Percentiles rank a stretch among this genome's conserved stretches.
Evolutionary conservation across 2,797 vertebrate species (phyloP).

Genomic region (Artibeus jamaicensis): DNA sequence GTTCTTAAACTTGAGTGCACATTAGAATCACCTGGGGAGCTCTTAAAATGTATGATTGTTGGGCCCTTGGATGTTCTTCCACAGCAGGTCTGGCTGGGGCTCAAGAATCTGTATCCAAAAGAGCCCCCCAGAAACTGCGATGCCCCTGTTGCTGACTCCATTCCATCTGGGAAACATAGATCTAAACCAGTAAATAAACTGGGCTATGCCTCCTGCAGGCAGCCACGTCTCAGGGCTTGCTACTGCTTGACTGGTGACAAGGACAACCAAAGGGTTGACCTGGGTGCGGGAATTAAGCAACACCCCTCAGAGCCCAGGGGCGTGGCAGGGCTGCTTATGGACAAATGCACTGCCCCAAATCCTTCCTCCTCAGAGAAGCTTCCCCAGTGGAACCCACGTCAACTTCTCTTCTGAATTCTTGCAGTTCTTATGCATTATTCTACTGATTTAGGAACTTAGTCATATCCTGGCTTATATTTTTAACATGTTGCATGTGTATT

Average conservation of each 20-base stretch:
- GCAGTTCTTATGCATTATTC: not conserved
- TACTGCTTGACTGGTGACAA: not conserved
- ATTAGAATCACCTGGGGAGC: not conserved
- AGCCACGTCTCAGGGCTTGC: not conserved
- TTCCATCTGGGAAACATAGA: not conserved
- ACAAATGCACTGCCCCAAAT: not conserved
- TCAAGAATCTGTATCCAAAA: not conserved
- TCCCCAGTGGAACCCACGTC: not conserved
- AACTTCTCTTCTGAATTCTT: not conserved
- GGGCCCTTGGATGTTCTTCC: not conserved
- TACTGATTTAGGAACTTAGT: not conserved
- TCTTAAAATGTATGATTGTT: not conserved
- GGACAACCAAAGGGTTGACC: not conserved
- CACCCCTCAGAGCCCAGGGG: not conserved
- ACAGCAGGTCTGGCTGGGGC: not conserved
- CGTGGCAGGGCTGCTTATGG: not conserved
- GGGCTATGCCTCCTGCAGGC: not conserved
- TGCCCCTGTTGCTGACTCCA: not conserved
- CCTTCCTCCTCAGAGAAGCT: not conserved
- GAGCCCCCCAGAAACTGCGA: not conserved
- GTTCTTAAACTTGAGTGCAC: not conserved
- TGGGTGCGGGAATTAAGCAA: not conserved
- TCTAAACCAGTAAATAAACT: not conserved
- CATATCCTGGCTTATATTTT: not conserved
- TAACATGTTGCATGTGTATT: not conserved